Conservation (phyloP, 2,888 invertebrate species). For the Leptopilina syphax region DNA sequence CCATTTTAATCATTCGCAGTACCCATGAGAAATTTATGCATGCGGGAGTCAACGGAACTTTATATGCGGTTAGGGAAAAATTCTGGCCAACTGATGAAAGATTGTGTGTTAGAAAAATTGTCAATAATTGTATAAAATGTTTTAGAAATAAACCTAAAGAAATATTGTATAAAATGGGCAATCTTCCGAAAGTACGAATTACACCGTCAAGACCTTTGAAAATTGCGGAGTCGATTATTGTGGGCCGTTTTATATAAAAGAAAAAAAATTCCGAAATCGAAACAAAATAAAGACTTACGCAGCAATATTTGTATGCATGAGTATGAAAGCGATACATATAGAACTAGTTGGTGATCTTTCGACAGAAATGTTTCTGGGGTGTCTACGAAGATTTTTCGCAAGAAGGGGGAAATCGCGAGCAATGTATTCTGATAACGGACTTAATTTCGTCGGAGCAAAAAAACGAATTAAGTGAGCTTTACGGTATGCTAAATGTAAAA, state of each 20-base stretch:
- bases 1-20: conserved; percentile 24
- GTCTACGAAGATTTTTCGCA: neutral
- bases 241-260: neutral
- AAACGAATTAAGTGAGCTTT: no score
- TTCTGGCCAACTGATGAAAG: conserved; percentile 39
- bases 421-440: conserved; percentile 1
- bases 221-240: neutral
- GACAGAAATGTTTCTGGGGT: neutral
- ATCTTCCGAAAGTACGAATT: conserved; percentile 25
- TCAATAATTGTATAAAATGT: conserved; percentile 31
- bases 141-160: conserved; percentile 20
- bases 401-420: neutral
- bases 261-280: neutral
- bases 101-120: conserved; percentile 12
- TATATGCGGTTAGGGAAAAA: neutral
- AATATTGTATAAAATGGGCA: conserved; percentile 37
- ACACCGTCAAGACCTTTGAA: neutral
- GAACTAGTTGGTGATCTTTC: neutral
- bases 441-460: neutral
- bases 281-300: neutral
- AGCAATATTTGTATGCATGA: neutral
- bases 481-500: no score
- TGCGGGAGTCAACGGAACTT: conserved; percentile 10
- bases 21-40: conserved; percentile 21
- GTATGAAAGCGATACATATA: neutral